Percentiles rank a stretch among this genome's conserved stretches.
These are phyloP conservation scores for Desoria tigrina DNA, from an alignment of 2,888 invertebrate species.

Conservation along the genomic window DNA sequence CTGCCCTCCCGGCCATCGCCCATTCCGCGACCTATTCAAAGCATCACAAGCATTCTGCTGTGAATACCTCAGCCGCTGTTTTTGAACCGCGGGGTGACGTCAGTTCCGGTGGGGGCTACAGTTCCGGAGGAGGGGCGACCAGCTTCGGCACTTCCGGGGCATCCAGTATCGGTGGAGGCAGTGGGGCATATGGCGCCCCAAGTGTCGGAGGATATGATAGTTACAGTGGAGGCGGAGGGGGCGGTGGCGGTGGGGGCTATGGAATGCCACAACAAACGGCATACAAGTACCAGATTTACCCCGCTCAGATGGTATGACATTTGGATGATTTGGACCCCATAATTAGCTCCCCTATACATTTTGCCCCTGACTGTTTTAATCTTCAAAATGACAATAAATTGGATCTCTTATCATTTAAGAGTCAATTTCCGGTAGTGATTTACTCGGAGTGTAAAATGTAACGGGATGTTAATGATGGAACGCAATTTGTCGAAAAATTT, in stretches of 20 bases:
- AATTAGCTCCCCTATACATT: too few species aligned
- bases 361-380: too few species aligned
- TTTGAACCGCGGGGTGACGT: slow-evolving; percentile 35
- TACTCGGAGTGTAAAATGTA: too few species aligned
- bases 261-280: slow-evolving; percentile 6
- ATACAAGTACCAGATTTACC: slow-evolving; percentile 41
- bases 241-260: slow-evolving; percentile 9
- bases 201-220: slow-evolving; percentile 22
- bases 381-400: too few species aligned
- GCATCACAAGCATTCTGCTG: slow-evolving; percentile 12
- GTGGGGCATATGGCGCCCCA: slow-evolving; percentile 5
- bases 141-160: slow-evolving; percentile 9
- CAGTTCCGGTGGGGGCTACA: slow-evolving; percentile 22
- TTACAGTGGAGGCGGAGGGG: not conserved
- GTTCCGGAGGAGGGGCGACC: slow-evolving; percentile 21
- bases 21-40: slow-evolving; percentile 20
- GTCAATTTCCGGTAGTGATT: too few species aligned
- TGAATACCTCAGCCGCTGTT: slow-evolving; percentile 2
- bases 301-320: slow-evolving; percentile 25
- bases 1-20: not conserved
- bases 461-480: not conserved
- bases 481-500: too few species aligned
- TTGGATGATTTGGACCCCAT: not conserved
- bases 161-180: not conserved
- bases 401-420: too few species aligned